phyloP scores from a whole-genome alignment of 2,113 vertebrate genomes.

The Galeopterus variegatus region DNA sequence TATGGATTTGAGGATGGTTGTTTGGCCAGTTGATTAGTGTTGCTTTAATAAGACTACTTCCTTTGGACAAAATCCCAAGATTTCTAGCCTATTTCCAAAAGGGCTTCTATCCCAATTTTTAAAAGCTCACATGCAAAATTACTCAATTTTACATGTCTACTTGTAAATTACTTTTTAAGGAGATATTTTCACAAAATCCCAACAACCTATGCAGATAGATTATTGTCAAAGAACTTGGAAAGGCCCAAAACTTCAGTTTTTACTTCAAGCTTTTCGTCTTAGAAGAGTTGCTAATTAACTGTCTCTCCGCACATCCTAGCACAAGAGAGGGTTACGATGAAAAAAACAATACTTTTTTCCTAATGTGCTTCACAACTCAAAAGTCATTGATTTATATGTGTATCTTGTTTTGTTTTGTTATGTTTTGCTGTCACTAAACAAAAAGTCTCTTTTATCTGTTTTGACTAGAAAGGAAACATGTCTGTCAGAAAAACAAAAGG shows the following conservation, averaged over 20 bases:
- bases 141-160: conserved; percentile 46
- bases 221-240: background rate
- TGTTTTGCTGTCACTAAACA: conserved; percentile 43
- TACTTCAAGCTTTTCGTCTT: conserved; percentile 27
- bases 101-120: background rate
- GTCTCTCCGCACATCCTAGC: background rate
- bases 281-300: background rate
- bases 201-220: conserved; percentile 4
- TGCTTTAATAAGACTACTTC: background rate
- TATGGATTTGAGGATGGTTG: background rate
- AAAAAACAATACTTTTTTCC: background rate
- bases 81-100: conserved; percentile 32
- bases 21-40: background rate
- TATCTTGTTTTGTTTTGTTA: background rate
- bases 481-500: conserved; percentile 46
- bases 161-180: conserved; percentile 1
- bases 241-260: background rate
- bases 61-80: conserved; percentile 34
- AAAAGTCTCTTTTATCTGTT: conserved; percentile 49
- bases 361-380: conserved; percentile 2
- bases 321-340: background rate
- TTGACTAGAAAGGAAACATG: conserved; percentile 41
- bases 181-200: conserved; percentile 44
- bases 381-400: conserved; percentile 13
- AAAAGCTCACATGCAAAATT: conserved; percentile 15